Percentiles rank a stretch among this genome's conserved stretches.
phyloP scores from a whole-genome alignment of 1,140 invertebrate species.

The Nymphalis io region DNA sequence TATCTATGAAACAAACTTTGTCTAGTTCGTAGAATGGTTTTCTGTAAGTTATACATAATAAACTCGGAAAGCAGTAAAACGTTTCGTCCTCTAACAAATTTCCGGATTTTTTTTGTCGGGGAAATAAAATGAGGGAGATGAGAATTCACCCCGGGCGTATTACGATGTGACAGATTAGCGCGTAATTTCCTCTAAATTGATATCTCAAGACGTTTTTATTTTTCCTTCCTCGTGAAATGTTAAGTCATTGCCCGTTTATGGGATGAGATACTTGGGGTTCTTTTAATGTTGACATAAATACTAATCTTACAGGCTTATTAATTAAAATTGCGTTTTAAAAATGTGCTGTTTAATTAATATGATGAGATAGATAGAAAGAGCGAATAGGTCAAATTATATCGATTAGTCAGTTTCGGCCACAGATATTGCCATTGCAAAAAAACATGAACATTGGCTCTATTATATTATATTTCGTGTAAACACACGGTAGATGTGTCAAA shows the following conservation, averaged over 20 bases:
- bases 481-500: no score
- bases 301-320: neutral
- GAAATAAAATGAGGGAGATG: slow-evolving; percentile 32
- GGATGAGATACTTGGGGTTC: slow-evolving; percentile 42
- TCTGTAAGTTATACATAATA: no score
- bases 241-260: slow-evolving; percentile 58
- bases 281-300: slow-evolving; percentile 57
- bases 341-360: no score
- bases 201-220: slow-evolving; percentile 65
- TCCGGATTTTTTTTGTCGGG: slow-evolving; percentile 44
- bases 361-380: no score
- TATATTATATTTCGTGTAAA: no score
- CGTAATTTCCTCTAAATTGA: slow-evolving; percentile 75
- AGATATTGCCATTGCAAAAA: no score
- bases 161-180: slow-evolving; percentile 75
- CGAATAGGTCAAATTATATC: no score
- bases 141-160: slow-evolving; percentile 56
- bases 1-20: no score
- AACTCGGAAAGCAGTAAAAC: slow-evolving; percentile 57
- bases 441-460: no score
- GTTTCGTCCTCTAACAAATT: slow-evolving; percentile 42
- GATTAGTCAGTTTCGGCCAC: no score
- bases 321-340: no score
- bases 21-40: no score
- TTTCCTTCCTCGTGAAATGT: slow-evolving; percentile 51